phyloP scores from a whole-genome alignment of 2,113 vertebrate species.

The Dunckerocampus dactyliophorus region DNA sequence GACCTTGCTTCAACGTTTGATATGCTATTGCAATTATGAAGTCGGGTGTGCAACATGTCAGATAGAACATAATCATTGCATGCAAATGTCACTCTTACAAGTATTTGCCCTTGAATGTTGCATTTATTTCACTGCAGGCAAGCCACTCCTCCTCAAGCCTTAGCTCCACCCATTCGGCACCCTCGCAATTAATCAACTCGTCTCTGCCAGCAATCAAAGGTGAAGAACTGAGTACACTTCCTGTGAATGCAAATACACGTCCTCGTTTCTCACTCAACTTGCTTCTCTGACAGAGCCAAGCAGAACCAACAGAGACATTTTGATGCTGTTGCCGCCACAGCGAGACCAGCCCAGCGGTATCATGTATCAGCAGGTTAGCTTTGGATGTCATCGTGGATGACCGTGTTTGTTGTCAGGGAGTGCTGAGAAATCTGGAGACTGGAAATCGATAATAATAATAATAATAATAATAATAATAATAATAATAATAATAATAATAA shows the following conservation, averaged over 20 bases:
- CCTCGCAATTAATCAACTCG: constrained; percentile 93
- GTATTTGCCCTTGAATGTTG: background rate
- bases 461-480: no score
- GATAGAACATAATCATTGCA: no score
- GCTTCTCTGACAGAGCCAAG: constrained; percentile 84
- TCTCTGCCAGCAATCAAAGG: constrained; percentile 89
- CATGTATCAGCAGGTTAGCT: constrained; percentile 88
- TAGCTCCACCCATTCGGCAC: constrained; percentile 94
- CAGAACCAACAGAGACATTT: constrained; percentile 87
- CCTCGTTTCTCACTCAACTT: background rate
- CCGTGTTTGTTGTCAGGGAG: no score
- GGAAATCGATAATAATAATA: no score
- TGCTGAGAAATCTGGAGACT: no score
- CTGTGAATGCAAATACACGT: background rate
- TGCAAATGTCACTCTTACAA: no score
- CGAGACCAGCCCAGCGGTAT: constrained; percentile 91
- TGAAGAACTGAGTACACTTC: constrained; percentile 51
- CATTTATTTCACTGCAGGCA: constrained; percentile 70
- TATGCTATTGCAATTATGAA: no score
- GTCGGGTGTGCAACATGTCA: no score
- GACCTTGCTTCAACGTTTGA: no score
- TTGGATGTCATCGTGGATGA: background rate
- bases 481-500: no score
- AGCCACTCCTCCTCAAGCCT: constrained; percentile 95
- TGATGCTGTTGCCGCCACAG: constrained; percentile 89